Base-by-base conservation (phyloP, 2,113 vertebrate genomes). In the Lethenteron reissneri region DNA sequence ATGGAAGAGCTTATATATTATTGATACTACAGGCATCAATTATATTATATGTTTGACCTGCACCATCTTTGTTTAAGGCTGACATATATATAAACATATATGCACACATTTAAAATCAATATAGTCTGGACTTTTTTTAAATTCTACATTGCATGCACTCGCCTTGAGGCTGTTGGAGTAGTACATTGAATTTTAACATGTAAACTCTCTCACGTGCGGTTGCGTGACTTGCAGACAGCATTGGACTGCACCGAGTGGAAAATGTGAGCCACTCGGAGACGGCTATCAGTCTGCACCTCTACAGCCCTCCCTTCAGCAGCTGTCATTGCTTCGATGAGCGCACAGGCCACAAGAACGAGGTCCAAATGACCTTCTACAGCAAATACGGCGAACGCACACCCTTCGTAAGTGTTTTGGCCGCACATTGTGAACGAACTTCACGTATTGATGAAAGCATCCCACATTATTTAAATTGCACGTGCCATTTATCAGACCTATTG, bases 301-400 rank as follows among this genome's bases (percentile, higher is more conserved):
- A 99, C 82, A 92, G 89, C 12, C 94, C 92, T 0, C 89, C 92
- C 3, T 95, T 95, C 57, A 74, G 90, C 73, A 73, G 75, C 1
- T 97, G 94, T 76, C 84, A 88, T 72, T 86, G 88, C 69, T 96
- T 97, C 76, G 94, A 99, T 79, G 88, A 99, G 83, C 81, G 92
- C 75, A 97, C 91, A 7, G 90, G 94, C 15, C 90, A 99, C 80
- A 88, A 77, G 79, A 88, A 87, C 78, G 83, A 78, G 57, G 92
- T 91, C 76, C 85, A 83, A 21, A 89, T 99, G 92, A 95, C 88
- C 15, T 99, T 99, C 81, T 87, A 89, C 80, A 99, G 92, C 82
- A 85, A 85, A 80, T 85, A 80, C 72, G 94, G 94, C 72, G 79
- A 88, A 77, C 87, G 80, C 78, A 90, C 84, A 76, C 80, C 82